A percentile compares a stretch with the other conserved stretches of the same genome.
Evolutionary conservation across 1,140 invertebrate species (phyloP).

Genomic region (Ips nitidus): DNA sequence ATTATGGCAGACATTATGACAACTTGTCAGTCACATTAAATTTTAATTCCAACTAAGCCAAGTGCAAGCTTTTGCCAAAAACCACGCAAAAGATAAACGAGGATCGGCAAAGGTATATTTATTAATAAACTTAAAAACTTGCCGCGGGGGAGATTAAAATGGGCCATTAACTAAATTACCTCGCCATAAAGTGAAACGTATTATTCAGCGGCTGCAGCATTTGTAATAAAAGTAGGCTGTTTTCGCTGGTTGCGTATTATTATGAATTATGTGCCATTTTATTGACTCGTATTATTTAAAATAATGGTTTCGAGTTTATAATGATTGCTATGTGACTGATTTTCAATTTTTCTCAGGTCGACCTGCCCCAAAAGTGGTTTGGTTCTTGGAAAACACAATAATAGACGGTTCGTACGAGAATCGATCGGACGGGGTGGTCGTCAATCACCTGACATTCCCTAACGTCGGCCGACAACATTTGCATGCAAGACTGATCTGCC

Average conservation of each 20-base stretch:
- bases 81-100: no score
- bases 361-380: slow-evolving; percentile 75
- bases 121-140: slow-evolving; percentile 6
- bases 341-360: slow-evolving; percentile 58
- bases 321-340: no score
- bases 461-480: slow-evolving; percentile 76
- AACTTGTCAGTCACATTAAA: no score
- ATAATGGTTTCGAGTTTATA: not conserved
- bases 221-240: not conserved
- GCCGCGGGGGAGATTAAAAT: slow-evolving; percentile 10
- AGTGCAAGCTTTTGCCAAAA: no score
- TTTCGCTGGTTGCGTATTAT: not conserved
- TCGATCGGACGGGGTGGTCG: slow-evolving; percentile 66
- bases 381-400: slow-evolving; percentile 80
- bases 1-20: no score
- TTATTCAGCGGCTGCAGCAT: not conserved
- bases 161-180: slow-evolving; percentile 13
- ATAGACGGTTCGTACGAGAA: slow-evolving; percentile 80
- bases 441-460: slow-evolving; percentile 75
- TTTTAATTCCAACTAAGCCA: no score
- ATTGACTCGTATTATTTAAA: not conserved
- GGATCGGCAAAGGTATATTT: not conserved
- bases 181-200: slow-evolving; percentile 1
- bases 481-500: slow-evolving; percentile 75
- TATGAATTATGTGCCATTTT: not conserved